Percentiles rank a stretch among this genome's conserved stretches.
These are phyloP conservation scores for Hydropsyche tenuis DNA, from an alignment of 1,140 invertebrate species.

Conservation along the genomic window DNA sequence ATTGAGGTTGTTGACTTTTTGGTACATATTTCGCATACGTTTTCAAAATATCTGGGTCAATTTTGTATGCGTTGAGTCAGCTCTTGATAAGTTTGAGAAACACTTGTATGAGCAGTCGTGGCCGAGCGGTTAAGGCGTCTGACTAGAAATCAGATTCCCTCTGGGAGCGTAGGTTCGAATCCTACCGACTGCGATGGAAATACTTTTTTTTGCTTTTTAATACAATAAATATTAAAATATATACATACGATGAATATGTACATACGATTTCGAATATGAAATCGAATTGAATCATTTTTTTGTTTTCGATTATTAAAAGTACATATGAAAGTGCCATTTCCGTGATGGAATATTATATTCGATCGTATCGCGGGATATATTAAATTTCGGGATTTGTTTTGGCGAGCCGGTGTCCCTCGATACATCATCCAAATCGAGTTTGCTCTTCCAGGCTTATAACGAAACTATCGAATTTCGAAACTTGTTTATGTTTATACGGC, in stretches of 20 bases:
- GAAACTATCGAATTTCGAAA: not conserved
- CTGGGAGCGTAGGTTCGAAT: conserved; percentile 86
- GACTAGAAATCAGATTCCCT: conserved; percentile 86
- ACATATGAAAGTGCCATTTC: too few species aligned
- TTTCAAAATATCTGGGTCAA: not conserved
- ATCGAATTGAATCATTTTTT: not conserved
- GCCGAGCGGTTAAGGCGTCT: conserved; percentile 85
- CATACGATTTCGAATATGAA: too few species aligned
- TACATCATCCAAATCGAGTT: too few species aligned
- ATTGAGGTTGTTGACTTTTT: too few species aligned
- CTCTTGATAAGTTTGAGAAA: not conserved
- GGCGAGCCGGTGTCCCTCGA: too few species aligned
- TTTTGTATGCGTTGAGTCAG: not conserved
- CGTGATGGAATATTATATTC: too few species aligned
- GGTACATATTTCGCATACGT: conserved; percentile 14
- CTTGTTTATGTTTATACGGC: not conserved
- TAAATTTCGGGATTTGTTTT: too few species aligned
- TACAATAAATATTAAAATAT: too few species aligned
- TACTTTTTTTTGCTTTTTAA: not conserved
- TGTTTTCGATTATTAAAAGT: not conserved
- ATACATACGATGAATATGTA: too few species aligned
- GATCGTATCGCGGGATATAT: too few species aligned
- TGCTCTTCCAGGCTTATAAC: too few species aligned
- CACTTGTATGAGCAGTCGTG: conserved; percentile 66
- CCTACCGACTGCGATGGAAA: conserved; percentile 74